Conservation (phyloP, 2,888 invertebrate species). For the Thymelicus acteon region DNA sequence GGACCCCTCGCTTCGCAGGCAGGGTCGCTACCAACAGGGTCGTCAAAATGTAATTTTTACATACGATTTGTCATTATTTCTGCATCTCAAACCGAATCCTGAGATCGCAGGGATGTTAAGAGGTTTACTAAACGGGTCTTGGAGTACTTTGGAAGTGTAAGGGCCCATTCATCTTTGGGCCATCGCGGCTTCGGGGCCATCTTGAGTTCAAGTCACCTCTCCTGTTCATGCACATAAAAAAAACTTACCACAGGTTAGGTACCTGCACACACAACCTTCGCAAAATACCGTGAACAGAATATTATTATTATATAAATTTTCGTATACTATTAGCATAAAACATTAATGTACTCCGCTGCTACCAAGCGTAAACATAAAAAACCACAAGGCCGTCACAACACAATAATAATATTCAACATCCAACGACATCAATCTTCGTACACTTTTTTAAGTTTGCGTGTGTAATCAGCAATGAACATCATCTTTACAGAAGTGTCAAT, state of each 20-base stretch:
- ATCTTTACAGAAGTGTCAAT: conserved; percentile 31
- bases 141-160: too few relatives aligned
- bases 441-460: conserved; percentile 20
- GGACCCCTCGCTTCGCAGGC: too few relatives aligned
- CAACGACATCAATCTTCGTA: conserved; percentile 22
- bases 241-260: not conserved
- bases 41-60: too few relatives aligned
- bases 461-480: conserved; percentile 32
- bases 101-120: too few relatives aligned
- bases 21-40: too few relatives aligned
- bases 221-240: too few relatives aligned
- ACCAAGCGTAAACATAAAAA: conserved; percentile 20
- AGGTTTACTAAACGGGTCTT: too few relatives aligned
- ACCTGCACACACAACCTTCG: conserved; percentile 9
- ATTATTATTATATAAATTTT: conserved; percentile 32
- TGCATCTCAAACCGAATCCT: too few relatives aligned
- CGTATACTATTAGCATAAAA: conserved; percentile 28
- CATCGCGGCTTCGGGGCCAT: too few relatives aligned
- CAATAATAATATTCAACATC: conserved; percentile 25
- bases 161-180: too few relatives aligned
- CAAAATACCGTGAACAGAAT: conserved; percentile 23
- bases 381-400: conserved; percentile 4
- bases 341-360: conserved; percentile 29
- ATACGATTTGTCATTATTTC: too few relatives aligned
- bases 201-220: too few relatives aligned